Base-by-base conservation (phyloP, 2,888 invertebrate species). In the Crioceris asparagi region DNA sequence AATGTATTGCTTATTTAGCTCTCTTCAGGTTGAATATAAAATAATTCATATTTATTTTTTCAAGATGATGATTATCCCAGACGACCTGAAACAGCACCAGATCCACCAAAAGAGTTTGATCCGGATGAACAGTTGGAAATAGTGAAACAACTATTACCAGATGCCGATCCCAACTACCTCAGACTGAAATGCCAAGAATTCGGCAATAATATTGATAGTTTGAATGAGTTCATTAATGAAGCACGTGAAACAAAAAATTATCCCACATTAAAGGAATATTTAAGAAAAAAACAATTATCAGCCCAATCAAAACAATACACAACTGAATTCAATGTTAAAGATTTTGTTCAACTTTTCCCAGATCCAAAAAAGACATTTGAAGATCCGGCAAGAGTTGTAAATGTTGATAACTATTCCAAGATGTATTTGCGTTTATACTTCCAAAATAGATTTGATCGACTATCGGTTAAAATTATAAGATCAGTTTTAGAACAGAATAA, bases 331-430 rank as follows among this genome's bases (percentile, higher is more conserved):
- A 49, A 59, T 23, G 52, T 67, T 1, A 51, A 62, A 40, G 52
- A 64, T 11, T 71, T 68, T 50, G 41, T 71, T 1, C 53, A 64
- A 35, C 44, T 66, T 5, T 65, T 68, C 47, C 68, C 68, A 2
- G 59, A 69, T 49, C 70, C 70, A 2, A 50, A 57, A 25, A 25
- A 43, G 19, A 44, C 49, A 4, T 56, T 57, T 29, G 36, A 36
- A 3, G 48, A 53, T 43, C 42, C 47, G 1, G 41, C 47, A 6
- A 39, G 54, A 27, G 45, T 10, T 1, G 15, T 32, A n/a, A 2
- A 27, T 2, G 29, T 39, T 5, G 38, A 43, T 14, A 12, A 32
- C 7, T 40, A 29, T 5, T 15, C 41, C 1, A 16, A 17, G 12
- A 32, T 41, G 15, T 49, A 50, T 33, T 37, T 49, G 10, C 35